These are phyloP conservation scores for Eospalax fontanierii DNA, from an alignment of 2,797 vertebrate species.

Conservation along the genomic window DNA sequence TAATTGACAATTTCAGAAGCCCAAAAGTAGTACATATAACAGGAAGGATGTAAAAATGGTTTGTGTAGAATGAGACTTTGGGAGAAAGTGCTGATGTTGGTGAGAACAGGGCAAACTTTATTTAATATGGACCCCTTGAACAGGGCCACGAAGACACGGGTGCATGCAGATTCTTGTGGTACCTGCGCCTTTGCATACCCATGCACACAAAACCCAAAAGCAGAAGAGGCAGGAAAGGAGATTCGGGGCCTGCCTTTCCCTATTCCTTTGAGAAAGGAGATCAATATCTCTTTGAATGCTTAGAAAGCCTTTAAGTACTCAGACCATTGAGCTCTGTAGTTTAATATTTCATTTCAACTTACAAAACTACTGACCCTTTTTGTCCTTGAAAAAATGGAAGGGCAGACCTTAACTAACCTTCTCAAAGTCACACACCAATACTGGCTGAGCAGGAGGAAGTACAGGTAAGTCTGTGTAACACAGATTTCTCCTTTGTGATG, in stretches of 20 bases:
- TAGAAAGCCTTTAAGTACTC: neutral
- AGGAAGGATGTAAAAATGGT: neutral
- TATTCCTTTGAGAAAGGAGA: neutral
- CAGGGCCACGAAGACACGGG: neutral
- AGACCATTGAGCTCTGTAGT: neutral
- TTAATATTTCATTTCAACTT: neutral
- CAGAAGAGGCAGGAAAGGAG: neutral
- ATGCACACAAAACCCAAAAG: neutral
- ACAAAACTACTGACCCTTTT: neutral
- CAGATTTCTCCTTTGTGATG: neutral
- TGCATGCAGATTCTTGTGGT: accelerated
- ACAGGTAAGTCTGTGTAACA: neutral
- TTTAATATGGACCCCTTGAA: accelerated
- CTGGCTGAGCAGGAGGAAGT: accelerated
- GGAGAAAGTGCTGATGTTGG: neutral
- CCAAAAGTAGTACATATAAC: neutral
- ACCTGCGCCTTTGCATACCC: neutral
- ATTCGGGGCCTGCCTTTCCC: no score
- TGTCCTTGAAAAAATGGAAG: neutral
- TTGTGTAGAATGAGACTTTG: neutral
- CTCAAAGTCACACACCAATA: neutral
- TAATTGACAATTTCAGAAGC: neutral
- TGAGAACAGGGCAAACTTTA: neutral
- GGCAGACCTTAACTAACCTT: neutral
- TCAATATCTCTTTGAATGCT: neutral